Evolutionary conservation across 37 sponge, comb jelly and placozoan genomes (phyloP).

Genomic region (Cliona cf. orientalis): DNA sequence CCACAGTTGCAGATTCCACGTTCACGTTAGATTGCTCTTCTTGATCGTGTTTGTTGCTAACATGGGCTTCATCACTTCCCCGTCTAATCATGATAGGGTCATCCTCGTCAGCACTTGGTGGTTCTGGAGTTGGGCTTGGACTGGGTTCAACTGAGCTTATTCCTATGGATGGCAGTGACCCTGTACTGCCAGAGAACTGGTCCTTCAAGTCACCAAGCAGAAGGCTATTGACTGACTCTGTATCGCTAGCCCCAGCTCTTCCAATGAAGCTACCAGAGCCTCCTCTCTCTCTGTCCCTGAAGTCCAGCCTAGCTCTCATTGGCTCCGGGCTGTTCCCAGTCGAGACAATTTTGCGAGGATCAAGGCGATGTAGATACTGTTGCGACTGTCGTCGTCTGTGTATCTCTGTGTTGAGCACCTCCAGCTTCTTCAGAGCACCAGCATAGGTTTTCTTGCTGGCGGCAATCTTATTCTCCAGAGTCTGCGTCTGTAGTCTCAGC

Average conservation of each 20-base stretch:
- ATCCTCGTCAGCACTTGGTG: neutral
- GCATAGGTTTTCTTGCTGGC: constrained; percentile 30
- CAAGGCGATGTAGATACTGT: neutral
- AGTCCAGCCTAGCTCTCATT: neutral
- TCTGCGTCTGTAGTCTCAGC: neutral
- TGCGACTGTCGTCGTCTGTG: constrained; percentile 18
- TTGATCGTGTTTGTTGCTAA: too few species aligned
- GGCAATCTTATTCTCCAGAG: constrained; percentile 19
- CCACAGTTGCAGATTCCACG: neutral
- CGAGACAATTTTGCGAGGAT: constrained; percentile 8
- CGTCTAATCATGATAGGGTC: neutral
- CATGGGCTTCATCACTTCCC: neutral
- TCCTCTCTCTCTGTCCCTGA: neutral
- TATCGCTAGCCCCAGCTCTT: neutral
- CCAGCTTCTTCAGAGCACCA: constrained; percentile 36
- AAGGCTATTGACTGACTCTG: constrained; percentile 11
- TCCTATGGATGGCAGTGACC: constrained; percentile 45
- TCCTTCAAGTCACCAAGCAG: constrained; percentile 4
- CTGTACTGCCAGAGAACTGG: constrained; percentile 30
- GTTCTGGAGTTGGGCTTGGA: neutral
- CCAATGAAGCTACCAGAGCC: neutral
- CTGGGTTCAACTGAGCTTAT: neutral
- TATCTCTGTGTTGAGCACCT: constrained; percentile 36
- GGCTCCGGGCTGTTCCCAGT: constrained; percentile 13
- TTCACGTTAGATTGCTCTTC: neutral